Base-by-base conservation (phyloP, 2,888 invertebrate genomes). In the Pyrochroa serraticornis region DNA sequence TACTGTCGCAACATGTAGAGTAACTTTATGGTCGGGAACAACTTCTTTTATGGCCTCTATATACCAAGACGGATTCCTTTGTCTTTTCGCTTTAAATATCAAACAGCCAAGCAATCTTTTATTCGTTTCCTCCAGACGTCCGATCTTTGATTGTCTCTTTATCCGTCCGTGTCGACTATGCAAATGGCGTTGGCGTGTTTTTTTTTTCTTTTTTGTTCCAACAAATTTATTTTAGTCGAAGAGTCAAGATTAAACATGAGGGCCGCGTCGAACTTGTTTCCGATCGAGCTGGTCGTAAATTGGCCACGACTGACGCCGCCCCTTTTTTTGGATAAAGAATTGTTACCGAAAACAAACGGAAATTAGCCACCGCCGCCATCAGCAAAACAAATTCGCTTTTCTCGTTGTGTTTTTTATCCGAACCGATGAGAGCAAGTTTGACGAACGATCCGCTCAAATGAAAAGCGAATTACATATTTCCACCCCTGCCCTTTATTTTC, bases 1-100 rank as follows among this genome's bases (percentile, higher is more conserved):
- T 79, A 79, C 75, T 79, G 77, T 79, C 78, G 77, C 77, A 78
- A 78, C 78, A 79, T 79, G 77, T 77, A 78, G 76, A 77, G 75
- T 76, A 74, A 76, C 72, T 77, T 77, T 75, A 75, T 74, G 73
- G 73, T 73, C 71, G 22, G 73, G 68, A 66, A 68, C 72, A 75
- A 73, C 75, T 74, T 71, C 75, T 75, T 77, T 78, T 78, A 77
- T 75, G 73, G 71, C 75, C 67, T 33, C 13, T 33, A 8, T 8
- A n/a, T 37, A 10, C 66, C 66, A 68, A 70, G 71, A 67, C 68
- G 69, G 65, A 71, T 72, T 74, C 65, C 74, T 75, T 75, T 75
- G 75, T 77, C 73, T 72, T 70, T 64, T 70, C 22, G 65, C 67
- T 66, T 69, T 68, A 68, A 72, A 76, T 74, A 75, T 75, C 75